Conservation (phyloP, 2,888 invertebrate species). For the Tolmerus cingulatus region DNA sequence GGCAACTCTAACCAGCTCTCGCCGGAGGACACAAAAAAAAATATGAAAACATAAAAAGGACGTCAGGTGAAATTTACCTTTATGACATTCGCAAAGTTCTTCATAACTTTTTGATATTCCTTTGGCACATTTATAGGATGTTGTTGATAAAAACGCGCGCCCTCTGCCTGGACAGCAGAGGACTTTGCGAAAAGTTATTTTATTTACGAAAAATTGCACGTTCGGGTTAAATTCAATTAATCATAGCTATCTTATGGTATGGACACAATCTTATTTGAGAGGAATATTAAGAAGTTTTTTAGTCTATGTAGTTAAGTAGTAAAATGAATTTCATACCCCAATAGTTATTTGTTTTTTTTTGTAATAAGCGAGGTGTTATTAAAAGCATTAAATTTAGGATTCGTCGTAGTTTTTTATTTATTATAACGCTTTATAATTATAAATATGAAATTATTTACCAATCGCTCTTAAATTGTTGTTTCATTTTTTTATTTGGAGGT, state of each 20-base stretch:
- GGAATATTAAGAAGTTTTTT: background rate
- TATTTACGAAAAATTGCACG: background rate
- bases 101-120: constrained; percentile 23
- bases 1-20: background rate
- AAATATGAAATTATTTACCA: no score
- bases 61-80: constrained; percentile 27
- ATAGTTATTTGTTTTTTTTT: background rate
- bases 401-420: no score
- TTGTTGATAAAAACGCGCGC: background rate
- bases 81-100: constrained; percentile 27
- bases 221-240: background rate
- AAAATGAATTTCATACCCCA: background rate
- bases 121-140: background rate
- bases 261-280: background rate
- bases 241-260: background rate
- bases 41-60: constrained; percentile 10
- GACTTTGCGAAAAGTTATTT: background rate
- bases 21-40: background rate
- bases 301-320: background rate
- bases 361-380: no score
- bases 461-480: no score
- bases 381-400: no score
- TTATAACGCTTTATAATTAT: no score
- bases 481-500: no score
- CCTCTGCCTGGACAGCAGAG: background rate